Conservation (phyloP, 2,888 invertebrate species). For the Melinaea marsaeus region DNA sequence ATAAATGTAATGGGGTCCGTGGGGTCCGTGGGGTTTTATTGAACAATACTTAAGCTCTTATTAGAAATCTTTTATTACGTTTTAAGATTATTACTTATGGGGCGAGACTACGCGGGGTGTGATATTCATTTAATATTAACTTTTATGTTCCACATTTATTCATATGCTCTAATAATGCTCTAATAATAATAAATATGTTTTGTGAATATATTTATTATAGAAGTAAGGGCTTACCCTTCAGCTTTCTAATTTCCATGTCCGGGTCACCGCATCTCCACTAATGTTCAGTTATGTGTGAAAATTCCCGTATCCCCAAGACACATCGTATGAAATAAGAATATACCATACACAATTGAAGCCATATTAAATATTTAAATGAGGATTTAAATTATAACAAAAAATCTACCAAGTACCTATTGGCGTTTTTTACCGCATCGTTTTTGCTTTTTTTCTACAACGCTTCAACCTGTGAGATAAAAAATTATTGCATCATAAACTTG, state of each 20-base stretch:
- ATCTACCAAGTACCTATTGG: no score
- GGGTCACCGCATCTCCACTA: background rate
- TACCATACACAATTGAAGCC: background rate
- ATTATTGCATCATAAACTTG: no score
- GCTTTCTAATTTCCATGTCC: background rate
- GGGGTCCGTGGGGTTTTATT: background rate
- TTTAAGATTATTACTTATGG: background rate
- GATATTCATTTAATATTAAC: no score
- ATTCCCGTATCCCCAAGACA: background rate
- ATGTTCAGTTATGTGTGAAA: slow-evolving; percentile 6
- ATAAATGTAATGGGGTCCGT: background rate
- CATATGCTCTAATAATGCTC: no score
- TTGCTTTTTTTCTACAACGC: no score
- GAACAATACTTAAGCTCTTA: background rate
- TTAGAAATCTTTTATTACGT: background rate
- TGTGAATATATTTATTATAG: background rate
- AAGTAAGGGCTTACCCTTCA: background rate
- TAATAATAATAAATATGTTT: no score
- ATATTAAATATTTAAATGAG: background rate
- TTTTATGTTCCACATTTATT: no score
- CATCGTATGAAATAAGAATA: background rate
- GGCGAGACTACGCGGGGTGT: background rate
- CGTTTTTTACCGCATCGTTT: no score
- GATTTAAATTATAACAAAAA: background rate
- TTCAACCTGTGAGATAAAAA: no score